Conservation (phyloP, 2,888 invertebrate species). For the Petrophora chlorosata region DNA sequence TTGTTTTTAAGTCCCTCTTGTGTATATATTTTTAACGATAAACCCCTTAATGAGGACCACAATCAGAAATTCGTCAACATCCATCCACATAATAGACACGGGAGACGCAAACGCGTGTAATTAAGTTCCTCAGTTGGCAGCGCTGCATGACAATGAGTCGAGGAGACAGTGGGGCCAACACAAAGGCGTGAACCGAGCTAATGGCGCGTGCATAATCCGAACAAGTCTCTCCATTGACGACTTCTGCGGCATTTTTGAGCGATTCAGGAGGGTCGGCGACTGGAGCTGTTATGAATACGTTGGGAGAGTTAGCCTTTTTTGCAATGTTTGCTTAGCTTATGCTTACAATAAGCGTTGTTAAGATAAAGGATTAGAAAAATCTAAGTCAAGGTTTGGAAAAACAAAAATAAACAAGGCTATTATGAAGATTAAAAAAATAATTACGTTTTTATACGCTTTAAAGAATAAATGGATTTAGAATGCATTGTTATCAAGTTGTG, state of each 20-base stretch:
- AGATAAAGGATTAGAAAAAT: no score
- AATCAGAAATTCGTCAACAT: conserved; percentile 24
- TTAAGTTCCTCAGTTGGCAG: conserved; percentile 53
- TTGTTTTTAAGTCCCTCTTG: no score
- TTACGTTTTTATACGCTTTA: no score
- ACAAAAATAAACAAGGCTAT: no score
- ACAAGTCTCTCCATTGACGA: conserved; percentile 68
- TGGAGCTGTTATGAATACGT: conserved; percentile 32
- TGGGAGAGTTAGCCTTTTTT: conserved; percentile 3
- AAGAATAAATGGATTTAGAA: no score
- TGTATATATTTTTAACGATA: no score
- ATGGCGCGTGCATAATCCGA: conserved; percentile 72
- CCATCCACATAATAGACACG: conserved; percentile 40
- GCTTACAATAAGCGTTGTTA: no score
- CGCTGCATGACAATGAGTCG: conserved; percentile 64
- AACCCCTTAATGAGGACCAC: conserved; percentile 4
- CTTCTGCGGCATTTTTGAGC: conserved; percentile 65
- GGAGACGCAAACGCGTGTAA: conserved; percentile 52
- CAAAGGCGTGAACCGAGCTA: conserved; percentile 67
- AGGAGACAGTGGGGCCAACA: conserved; percentile 48
- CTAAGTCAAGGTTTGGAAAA: no score
- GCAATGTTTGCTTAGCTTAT: conserved; percentile 5
- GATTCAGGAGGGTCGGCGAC: conserved; percentile 38
- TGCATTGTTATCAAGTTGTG: no score
- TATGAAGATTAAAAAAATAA: no score